Conservation (phyloP, 2,797 vertebrate genomes). For the Macropus fuliginosus region DNA sequence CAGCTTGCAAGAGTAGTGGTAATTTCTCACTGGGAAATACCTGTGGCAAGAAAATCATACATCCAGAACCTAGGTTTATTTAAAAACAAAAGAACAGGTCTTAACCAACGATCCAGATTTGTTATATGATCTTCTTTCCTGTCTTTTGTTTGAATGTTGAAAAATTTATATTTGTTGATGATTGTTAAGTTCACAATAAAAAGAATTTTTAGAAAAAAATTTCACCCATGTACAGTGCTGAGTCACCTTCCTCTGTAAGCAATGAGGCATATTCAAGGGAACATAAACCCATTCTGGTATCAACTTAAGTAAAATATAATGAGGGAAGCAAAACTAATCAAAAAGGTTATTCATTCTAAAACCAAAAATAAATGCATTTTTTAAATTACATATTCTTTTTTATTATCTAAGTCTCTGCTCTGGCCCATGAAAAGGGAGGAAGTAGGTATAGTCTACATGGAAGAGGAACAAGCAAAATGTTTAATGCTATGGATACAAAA, state of each 20-base stretch:
- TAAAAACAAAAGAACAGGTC: not conserved
- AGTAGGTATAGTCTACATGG: not conserved
- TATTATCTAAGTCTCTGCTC: not conserved
- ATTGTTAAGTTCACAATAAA: not conserved
- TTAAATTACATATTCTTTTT: constrained; percentile 37
- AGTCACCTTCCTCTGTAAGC: not conserved
- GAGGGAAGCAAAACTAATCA: constrained; percentile 6
- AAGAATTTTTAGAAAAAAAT: not conserved
- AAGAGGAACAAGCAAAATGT: constrained; percentile 12
- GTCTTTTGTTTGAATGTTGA: not conserved
- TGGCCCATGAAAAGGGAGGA: not conserved
- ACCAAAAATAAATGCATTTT: not conserved
- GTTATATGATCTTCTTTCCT: not conserved
- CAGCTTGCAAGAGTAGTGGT: not conserved
- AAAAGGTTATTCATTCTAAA: constrained; percentile 44
- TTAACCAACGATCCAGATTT: not conserved
- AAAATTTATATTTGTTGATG: not conserved
- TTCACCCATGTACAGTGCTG: not conserved
- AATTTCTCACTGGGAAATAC: not conserved
- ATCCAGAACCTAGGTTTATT: not conserved
- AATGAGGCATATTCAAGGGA: not conserved
- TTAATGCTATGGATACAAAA: constrained; percentile 25
- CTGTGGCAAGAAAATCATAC: not conserved
- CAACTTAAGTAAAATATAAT: constrained; percentile 36
- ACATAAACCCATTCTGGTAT: constrained; percentile 14